These are phyloP conservation scores for Dicaeum eximium DNA, from an alignment of 2,113 vertebrate genomes.

Conservation along the genomic window DNA sequence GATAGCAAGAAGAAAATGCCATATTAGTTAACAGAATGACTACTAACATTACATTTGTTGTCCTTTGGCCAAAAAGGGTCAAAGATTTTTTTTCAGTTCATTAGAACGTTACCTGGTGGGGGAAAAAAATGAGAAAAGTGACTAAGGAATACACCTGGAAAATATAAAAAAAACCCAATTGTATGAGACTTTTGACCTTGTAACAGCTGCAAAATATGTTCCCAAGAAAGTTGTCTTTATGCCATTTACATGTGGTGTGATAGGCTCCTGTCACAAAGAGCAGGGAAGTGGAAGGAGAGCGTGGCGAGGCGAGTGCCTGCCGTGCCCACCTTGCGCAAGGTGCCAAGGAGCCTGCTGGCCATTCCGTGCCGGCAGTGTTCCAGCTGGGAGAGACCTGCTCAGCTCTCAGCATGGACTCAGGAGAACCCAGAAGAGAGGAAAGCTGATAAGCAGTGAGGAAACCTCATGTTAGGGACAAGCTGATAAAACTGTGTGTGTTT, in stretches of 20 bases:
- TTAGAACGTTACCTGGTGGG: neutral
- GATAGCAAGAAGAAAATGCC: neutral
- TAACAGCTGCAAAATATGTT: neutral
- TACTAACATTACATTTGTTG: neutral
- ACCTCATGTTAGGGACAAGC: neutral
- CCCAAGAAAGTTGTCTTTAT: neutral
- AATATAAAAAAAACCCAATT: neutral
- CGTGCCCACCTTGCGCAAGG: neutral
- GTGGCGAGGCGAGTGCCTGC: neutral
- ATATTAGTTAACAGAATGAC: neutral
- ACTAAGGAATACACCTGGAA: neutral
- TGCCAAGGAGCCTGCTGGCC: neutral
- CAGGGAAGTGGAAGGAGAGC: neutral
- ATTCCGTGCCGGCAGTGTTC: neutral
- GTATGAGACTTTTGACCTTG: neutral
- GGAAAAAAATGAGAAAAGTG: neutral
- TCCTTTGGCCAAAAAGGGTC: neutral
- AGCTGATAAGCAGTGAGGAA: neutral
- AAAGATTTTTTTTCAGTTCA: neutral
- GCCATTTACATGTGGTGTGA: neutral
- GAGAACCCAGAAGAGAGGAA: neutral
- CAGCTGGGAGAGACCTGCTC: neutral
- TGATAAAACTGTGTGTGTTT: neutral
- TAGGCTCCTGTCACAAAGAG: neutral
- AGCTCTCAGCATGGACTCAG: neutral